Conservation (phyloP, 1,140 invertebrate species). For the Calephelis nemesis region DNA sequence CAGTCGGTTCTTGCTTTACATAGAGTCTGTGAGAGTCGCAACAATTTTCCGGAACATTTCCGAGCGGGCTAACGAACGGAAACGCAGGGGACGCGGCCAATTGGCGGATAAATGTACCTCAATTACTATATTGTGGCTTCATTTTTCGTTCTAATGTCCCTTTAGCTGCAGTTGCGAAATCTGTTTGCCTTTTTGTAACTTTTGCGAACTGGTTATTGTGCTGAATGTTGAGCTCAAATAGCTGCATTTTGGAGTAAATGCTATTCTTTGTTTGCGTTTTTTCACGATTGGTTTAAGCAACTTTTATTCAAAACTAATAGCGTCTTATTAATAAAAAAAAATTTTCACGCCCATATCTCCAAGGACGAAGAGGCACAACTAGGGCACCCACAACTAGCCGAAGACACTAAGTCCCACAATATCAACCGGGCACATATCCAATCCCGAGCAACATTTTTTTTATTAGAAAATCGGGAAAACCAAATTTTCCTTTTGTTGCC, state of each 20-base stretch:
- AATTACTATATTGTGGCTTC: constrained; percentile 62
- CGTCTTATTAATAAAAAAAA: no score
- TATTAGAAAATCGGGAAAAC: no score
- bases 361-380: no score
- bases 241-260: constrained; percentile 1
- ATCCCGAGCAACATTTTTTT: no score
- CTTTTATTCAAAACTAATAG: no score
- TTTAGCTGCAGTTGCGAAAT: constrained; percentile 29
- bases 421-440: no score
- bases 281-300: no score
- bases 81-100: constrained; percentile 60
- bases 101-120: constrained; percentile 67
- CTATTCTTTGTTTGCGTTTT: no score
- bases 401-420: no score
- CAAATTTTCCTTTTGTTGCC: no score
- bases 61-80: constrained; percentile 60
- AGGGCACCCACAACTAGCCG: no score
- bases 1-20: constrained; percentile 15
- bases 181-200: constrained; percentile 19
- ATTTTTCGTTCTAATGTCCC: constrained; percentile 56
- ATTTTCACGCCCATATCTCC: no score
- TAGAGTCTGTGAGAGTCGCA: constrained; percentile 35
- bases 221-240: not conserved
- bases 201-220: constrained; percentile 6
- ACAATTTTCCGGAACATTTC: constrained; percentile 70